Conservation (phyloP, 2,113 vertebrate genomes). For the Heterochromis multidens region DNA sequence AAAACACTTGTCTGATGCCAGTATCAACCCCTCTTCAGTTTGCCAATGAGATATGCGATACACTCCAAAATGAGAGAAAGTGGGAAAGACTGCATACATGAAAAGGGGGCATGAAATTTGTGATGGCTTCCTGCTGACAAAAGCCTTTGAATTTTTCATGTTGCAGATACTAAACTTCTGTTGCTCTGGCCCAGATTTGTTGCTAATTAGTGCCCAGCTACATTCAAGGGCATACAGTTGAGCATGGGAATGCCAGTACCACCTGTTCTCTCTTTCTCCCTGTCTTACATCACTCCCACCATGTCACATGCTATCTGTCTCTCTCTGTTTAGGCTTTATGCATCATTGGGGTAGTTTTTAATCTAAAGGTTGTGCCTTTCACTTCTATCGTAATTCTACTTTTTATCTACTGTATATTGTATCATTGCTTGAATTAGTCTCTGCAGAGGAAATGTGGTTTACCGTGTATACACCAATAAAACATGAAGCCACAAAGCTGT, state of each 20-base stretch:
- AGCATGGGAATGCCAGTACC: conserved; percentile 39
- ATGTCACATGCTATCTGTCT: neutral
- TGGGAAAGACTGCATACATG: neutral
- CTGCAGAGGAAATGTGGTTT: neutral
- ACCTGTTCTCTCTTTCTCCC: conserved; percentile 55
- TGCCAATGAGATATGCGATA: conserved; percentile 12
- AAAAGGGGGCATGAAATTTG: conserved; percentile 23
- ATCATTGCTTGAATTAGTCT: neutral
- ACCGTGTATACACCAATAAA: neutral
- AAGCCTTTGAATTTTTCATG: conserved; percentile 67
- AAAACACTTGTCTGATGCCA: conserved; percentile 29
- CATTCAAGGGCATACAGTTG: conserved; percentile 37
- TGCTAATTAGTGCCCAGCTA: conserved; percentile 65
- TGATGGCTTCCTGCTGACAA: conserved; percentile 43
- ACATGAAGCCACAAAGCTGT: neutral
- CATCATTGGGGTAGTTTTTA: neutral
- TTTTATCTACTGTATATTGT: neutral
- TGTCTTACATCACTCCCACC: neutral
- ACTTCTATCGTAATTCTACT: neutral
- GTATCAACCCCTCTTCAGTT: neutral
- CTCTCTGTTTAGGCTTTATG: neutral
- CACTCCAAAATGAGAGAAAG: neutral
- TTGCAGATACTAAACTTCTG: conserved; percentile 59
- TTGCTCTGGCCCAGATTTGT: conserved; percentile 68
- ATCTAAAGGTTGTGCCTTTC: neutral